These are phyloP conservation scores for Ennomos erosarius DNA, from an alignment of 2,888 invertebrate genomes.

Conservation along the genomic window DNA sequence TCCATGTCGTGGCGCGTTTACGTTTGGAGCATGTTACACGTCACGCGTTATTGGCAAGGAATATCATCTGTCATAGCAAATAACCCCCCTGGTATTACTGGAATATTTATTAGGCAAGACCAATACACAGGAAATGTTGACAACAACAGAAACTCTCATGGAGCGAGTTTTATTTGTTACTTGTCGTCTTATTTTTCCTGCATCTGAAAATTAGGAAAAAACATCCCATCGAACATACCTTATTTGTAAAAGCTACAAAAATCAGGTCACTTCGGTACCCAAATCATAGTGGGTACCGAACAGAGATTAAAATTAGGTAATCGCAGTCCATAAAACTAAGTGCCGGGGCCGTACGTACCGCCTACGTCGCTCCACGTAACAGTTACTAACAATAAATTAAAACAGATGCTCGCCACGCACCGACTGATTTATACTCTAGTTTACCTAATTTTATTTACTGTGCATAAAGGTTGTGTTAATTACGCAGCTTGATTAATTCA, in stretches of 20 bases:
- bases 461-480: constrained; percentile 35
- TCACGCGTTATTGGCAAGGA: too few species aligned
- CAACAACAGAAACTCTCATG: too few species aligned
- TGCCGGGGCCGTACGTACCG: constrained; percentile 28
- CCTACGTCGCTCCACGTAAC: constrained; percentile 37
- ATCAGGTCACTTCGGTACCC: constrained; percentile 30
- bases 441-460: constrained; percentile 42
- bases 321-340: constrained; percentile 39
- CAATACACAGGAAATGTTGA: too few species aligned
- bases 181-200: too few species aligned
- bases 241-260: constrained; percentile 19
- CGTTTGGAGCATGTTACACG: too few species aligned
- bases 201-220: too few species aligned
- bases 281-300: constrained; percentile 23
- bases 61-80: too few species aligned
- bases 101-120: too few species aligned
- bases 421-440: constrained; percentile 51
- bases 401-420: constrained; percentile 51
- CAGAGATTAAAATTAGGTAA: constrained; percentile 33
- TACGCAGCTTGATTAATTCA: constrained; percentile 35
- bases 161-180: too few species aligned
- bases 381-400: constrained; percentile 50
- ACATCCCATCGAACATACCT: background rate
- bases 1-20: too few species aligned
- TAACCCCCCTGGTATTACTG: too few species aligned